Evolutionary conservation across 2,113 vertebrate genomes (phyloP).

Genomic region (Paradoxurus hermaphroditus): DNA sequence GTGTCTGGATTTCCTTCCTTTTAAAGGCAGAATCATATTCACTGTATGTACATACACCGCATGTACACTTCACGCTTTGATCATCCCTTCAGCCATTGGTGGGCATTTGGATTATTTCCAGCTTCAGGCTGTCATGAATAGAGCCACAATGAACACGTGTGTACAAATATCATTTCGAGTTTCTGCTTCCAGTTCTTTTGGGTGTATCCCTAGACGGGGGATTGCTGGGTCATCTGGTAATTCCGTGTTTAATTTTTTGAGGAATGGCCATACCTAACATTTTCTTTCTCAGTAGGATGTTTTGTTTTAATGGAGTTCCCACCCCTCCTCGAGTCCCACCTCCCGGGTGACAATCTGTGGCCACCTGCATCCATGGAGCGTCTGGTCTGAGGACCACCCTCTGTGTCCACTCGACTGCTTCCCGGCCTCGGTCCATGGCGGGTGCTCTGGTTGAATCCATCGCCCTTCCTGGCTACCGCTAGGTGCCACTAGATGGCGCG

Average conservation of each 20-base stretch:
- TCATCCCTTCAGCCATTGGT: accelerated
- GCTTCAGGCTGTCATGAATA: accelerated
- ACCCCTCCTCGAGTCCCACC: not conserved
- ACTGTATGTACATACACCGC: no score
- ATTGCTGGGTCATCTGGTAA: not conserved
- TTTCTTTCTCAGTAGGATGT: not conserved
- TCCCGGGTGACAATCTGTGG: not conserved
- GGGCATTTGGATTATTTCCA: not conserved
- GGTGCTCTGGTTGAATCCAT: accelerated
- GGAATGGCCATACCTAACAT: not conserved
- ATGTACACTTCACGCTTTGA: accelerated
- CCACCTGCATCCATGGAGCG: accelerated
- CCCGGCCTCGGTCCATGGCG: accelerated
- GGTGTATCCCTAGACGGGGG: no score
- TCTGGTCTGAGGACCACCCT: not conserved
- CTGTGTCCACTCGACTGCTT: no score
- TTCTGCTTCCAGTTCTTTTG: not conserved
- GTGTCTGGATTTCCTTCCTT: not conserved
- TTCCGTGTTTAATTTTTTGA: not conserved
- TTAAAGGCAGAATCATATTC: not conserved
- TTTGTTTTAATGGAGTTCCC: not conserved
- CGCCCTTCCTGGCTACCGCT: accelerated
- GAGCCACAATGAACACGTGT: accelerated
- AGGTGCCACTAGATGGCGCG: slow-evolving; percentile 36
- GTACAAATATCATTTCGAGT: accelerated